Percentiles rank a stretch among this genome's conserved stretches.
These are phyloP conservation scores for Paramormyrops kingsleyae DNA, from an alignment of 2,113 vertebrate genomes.

Conservation along the genomic window DNA sequence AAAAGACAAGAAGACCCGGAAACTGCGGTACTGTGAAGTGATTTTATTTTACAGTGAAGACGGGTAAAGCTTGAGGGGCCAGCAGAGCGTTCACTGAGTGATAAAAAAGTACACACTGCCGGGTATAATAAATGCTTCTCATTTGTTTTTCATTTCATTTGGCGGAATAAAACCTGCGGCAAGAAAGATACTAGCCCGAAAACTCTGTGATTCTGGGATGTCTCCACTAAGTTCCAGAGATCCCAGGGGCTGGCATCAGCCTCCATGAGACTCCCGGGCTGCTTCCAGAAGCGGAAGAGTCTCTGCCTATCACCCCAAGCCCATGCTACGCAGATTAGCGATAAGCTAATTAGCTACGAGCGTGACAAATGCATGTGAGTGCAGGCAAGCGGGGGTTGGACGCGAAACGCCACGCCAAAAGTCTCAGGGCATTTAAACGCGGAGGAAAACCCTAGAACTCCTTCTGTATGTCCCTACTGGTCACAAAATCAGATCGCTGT, in stretches of 20 bases:
- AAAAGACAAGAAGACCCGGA: neutral
- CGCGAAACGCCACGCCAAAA: neutral
- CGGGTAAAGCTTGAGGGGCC: neutral
- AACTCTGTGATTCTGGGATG: neutral
- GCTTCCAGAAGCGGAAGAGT: neutral
- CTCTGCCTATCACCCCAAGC: neutral
- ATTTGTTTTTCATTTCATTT: slow-evolving; percentile 9
- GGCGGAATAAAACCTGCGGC: neutral
- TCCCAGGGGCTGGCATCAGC: neutral
- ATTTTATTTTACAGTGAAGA: neutral
- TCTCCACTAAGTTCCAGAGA: neutral
- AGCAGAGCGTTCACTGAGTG: neutral
- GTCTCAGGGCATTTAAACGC: neutral
- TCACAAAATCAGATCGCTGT: neutral
- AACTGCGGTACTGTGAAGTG: neutral
- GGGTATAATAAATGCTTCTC: neutral
- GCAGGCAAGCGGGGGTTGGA: neutral
- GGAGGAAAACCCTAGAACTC: neutral
- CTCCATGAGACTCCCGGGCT: neutral
- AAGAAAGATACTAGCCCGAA: neutral
- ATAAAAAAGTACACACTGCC: neutral
- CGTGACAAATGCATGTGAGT: neutral
- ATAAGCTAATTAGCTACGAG: neutral
- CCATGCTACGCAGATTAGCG: neutral
- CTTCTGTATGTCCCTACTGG: neutral